phyloP scores from a whole-genome alignment of 2,797 vertebrate species.

The Myotis planiceps region DNA sequence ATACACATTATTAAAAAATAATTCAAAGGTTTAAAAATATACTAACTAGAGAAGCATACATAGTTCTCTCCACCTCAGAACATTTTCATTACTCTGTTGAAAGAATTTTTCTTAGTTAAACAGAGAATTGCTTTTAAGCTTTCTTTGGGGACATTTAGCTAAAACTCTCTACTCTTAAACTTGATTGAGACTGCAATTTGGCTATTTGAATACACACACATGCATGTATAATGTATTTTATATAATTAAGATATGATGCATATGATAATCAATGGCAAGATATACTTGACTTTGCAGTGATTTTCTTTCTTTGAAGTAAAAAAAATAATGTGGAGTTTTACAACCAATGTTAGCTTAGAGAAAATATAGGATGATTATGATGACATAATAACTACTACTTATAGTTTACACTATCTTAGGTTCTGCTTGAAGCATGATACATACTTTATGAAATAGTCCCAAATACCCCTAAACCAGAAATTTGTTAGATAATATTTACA shows the following conservation, averaged over 20 bases:
- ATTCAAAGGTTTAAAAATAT: constrained; percentile 63
- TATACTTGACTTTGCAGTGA: background rate
- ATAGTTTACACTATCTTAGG: background rate
- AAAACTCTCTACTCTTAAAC: constrained; percentile 52
- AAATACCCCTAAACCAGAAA: background rate
- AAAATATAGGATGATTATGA: background rate
- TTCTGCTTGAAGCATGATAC: background rate
- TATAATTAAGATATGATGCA: background rate
- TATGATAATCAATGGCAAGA: background rate
- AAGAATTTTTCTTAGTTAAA: constrained; percentile 48
- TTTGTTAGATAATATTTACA: background rate
- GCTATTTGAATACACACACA: background rate
- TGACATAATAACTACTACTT: background rate
- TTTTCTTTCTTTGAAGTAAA: background rate
- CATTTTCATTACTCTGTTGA: constrained; percentile 42
- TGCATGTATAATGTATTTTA: background rate
- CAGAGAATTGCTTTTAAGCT: constrained; percentile 11
- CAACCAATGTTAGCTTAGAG: background rate
- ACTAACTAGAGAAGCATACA: background rate
- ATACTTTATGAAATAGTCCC: background rate
- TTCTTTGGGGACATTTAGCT: constrained; percentile 20
- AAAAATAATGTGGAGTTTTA: background rate
- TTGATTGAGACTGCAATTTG: background rate
- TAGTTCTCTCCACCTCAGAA: constrained; percentile 12
- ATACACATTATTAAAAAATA: constrained; percentile 1